Conservation (phyloP, 2,797 vertebrate genomes). For the Chaunax sp. region DNA sequence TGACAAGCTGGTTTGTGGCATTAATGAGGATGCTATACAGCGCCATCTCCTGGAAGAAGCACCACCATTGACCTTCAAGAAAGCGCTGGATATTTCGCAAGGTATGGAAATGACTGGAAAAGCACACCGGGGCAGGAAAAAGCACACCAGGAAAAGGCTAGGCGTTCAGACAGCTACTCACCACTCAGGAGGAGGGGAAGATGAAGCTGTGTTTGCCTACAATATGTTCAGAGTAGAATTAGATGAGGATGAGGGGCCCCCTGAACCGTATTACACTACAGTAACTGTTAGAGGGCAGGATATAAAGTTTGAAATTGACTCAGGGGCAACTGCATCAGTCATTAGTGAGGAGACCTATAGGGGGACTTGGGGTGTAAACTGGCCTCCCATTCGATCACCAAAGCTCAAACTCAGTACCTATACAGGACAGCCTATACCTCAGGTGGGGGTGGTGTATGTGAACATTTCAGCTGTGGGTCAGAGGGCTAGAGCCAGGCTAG, state of each 20-base stretch:
- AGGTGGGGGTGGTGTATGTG: neutral
- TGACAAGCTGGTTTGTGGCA: neutral
- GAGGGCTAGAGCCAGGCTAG: neutral
- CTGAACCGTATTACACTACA: no score
- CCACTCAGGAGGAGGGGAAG: no score
- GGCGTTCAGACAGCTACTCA: no score
- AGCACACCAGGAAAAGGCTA: no score
- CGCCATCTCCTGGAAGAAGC: neutral
- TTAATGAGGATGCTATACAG: conserved; percentile 7
- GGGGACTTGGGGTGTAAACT: neutral
- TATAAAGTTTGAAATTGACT: conserved; percentile 1
- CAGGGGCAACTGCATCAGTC: conserved; percentile 1
- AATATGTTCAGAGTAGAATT: no score
- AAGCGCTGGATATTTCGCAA: conserved; percentile 5
- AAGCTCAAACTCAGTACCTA: conserved; percentile 2
- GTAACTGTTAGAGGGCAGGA: no score
- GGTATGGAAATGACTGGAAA: conserved; percentile 9
- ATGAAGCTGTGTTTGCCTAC: no score
- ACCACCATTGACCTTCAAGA: conserved; percentile 5
- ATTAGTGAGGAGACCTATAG: conserved; percentile 13
- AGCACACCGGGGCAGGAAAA: no score
- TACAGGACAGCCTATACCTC: conserved; percentile 16
- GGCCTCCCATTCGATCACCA: neutral
- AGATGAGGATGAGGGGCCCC: no score
- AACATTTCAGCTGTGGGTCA: neutral